Evolutionary conservation across 1,140 invertebrate species (phyloP).

Genomic region (Saxidomus purpurata): DNA sequence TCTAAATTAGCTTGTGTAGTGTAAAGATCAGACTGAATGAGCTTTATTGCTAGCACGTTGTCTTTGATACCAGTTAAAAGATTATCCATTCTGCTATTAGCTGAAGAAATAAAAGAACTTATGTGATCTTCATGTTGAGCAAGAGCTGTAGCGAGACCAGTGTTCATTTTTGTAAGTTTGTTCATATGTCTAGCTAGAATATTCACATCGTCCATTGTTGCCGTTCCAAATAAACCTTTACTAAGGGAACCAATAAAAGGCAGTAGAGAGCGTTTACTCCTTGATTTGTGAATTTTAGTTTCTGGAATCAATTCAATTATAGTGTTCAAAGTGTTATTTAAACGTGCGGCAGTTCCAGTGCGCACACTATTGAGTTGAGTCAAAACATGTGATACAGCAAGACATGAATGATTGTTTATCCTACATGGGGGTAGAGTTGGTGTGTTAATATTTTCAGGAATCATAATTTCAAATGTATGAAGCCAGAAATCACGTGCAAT

Average conservation of each 20-base stretch:
- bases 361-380: conserved; percentile 35
- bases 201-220: conserved; percentile 58
- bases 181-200: conserved; percentile 54
- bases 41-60: conserved; percentile 17
- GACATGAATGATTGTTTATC: neutral
- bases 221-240: conserved; percentile 69
- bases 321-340: conserved; percentile 43
- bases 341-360: neutral
- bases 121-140: conserved; percentile 50
- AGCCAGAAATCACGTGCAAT: conserved; percentile 48
- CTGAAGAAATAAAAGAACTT: neutral
- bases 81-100: conserved; percentile 47
- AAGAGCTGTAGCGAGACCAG: conserved; percentile 31
- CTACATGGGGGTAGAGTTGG: conserved; percentile 6
- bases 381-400: conserved; percentile 17
- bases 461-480: conserved; percentile 57
- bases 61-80: conserved; percentile 18
- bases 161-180: conserved; percentile 17
- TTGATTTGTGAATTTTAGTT: neutral
- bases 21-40: neutral
- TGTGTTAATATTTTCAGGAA: conserved; percentile 10
- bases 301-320: conserved; percentile 38
- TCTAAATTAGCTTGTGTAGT: neutral
- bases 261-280: conserved; percentile 50
- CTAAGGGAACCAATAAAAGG: conserved; percentile 66